These are phyloP conservation scores for Drosophila buzzatii DNA, from an alignment of 2,888 invertebrate genomes.

Conservation along the genomic window DNA sequence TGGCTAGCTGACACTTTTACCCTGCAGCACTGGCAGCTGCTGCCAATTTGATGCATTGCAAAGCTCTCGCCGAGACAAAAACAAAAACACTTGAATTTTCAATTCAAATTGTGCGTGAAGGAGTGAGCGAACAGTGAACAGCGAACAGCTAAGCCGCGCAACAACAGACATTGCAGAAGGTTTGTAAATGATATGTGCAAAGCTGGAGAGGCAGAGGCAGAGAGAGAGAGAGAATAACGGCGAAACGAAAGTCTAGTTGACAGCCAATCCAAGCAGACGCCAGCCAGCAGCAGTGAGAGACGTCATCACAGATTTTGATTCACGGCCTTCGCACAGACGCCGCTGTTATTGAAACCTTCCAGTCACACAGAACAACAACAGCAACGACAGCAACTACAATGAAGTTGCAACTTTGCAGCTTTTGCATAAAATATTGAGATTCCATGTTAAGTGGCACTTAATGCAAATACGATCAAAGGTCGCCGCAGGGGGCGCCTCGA, in stretches of 20 bases:
- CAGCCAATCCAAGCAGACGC: conserved; percentile 56
- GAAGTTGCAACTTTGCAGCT: conserved; percentile 48
- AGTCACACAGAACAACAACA: conserved; percentile 28
- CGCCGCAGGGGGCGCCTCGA: conserved; percentile 39
- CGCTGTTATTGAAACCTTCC: conserved; percentile 51
- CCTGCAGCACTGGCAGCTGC: conserved; percentile 15
- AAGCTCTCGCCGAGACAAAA: conserved; percentile 20
- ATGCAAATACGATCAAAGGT: conserved; percentile 78
- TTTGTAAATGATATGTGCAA: conserved; percentile 44
- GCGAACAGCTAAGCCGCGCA: not conserved
- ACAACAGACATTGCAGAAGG: conserved; percentile 6
- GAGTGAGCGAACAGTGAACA: conserved; percentile 1
- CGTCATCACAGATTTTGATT: conserved; percentile 45
- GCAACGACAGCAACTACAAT: conserved; percentile 11
- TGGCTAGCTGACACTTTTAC: conserved; percentile 13
- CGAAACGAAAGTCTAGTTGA: conserved; percentile 54
- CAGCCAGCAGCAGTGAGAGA: conserved; percentile 28
- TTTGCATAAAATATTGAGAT: conserved; percentile 84
- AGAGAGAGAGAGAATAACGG: conserved; percentile 8
- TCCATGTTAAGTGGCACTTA: conserved; percentile 83
- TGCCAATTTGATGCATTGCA: conserved; percentile 34
- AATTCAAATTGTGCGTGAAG: conserved; percentile 28
- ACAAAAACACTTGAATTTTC: conserved; percentile 32
- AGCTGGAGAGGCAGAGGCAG: not conserved
- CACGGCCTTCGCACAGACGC: conserved; percentile 43